Base-by-base conservation (phyloP, 2,797 vertebrate species). In the Garrulus glandarius region DNA sequence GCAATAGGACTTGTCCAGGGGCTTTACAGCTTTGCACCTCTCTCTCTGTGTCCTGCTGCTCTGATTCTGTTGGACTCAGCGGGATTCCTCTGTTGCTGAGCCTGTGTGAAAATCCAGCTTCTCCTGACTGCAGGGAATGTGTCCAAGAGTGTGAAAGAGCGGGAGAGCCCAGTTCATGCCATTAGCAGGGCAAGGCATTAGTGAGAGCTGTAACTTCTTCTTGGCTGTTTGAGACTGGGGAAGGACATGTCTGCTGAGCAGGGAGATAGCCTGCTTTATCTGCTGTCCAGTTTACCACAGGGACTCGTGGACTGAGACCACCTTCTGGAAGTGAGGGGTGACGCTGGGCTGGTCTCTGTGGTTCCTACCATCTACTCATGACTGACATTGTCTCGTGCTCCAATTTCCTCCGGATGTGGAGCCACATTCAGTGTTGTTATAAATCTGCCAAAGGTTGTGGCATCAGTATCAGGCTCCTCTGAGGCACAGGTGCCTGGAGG, bases 241-340 rank as follows among this genome's bases (percentile, higher is more conserved):
- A 77, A 47, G 60, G 44, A 55, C 13, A 13, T 0, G 0, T 34
- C 4, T 17, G 37, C 64, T 53, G 68, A 0, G 2, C 32, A 15
- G 39, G 27, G 21, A 43, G 20, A 36, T 34, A 36, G 29, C 32
- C 61, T 68, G 39, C 10, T 55, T 76, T 60, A 10, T 6, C n/a
- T 15, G 1, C 34, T 44, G 22, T 41, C 24, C 57, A 5, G 0
- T 50, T 69, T 34, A 24, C 13, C 46, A 11, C 24, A 18, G 46
- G 0, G 1, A 22, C 24, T 32, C 0, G 0, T 56, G 49, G 36
- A 15, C 8, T 41, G 21, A 47, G 32, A n/a, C 20, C 23, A 20
- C 21, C 50, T 71, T 49, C 43, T 56, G 57, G 55, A 90, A 74
- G 44, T 34, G 16, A 74, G 44, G 37, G 12, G 20, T 39, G 56